Evolutionary conservation across 2,797 vertebrate species (phyloP), one percentile per base, ranked within the genome.

Genomic region (Danionella dracula): DNA sequence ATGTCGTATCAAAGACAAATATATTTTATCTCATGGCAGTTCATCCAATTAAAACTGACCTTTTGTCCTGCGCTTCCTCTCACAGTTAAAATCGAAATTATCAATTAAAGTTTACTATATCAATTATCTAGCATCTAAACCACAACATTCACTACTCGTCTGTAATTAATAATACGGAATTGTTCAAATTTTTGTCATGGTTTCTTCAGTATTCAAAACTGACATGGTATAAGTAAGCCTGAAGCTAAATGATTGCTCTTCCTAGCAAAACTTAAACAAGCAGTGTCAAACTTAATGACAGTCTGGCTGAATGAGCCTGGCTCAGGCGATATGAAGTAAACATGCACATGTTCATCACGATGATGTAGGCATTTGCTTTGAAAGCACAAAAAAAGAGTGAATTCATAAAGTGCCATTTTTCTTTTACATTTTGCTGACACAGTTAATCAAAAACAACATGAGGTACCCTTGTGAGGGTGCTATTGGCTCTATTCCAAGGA

Each of bases 31-130:
- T 41, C 29, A 8, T 38, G 51, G 42, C 2, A 27, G 58, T 45
- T 27, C 37, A 45, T 40, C 38, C 51, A 50, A 60, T 63, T 70
- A 44, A 31, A 50, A 53, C 16, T 57, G 20, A 31, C 19, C 50
- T 45, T 65, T 65, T 51, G 15, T 16, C 57, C 16, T 23, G 35
- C 12, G n/a, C n/a, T n/a, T n/a, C n/a, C n/a, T n/a, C n/a, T n/a
- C n/a, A n/a, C n/a, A n/a, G n/a, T n/a, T n/a, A n/a, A n/a, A n/a
- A n/a, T n/a, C n/a, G n/a, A n/a, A n/a, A n/a, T 37, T 27, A 17
- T 15, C n/a, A 50, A 29, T 60, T 42, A 45, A 11, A 23, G 0
- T 19, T 57, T 62, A 8, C 21, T 11, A 55, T 42, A 9, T 37
- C 12, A 16, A 46, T n/a, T 10, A 34, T 11, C 40, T 44, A 46